Base-by-base conservation (phyloP, 2,888 invertebrate species). In the Morpho helenor region DNA sequence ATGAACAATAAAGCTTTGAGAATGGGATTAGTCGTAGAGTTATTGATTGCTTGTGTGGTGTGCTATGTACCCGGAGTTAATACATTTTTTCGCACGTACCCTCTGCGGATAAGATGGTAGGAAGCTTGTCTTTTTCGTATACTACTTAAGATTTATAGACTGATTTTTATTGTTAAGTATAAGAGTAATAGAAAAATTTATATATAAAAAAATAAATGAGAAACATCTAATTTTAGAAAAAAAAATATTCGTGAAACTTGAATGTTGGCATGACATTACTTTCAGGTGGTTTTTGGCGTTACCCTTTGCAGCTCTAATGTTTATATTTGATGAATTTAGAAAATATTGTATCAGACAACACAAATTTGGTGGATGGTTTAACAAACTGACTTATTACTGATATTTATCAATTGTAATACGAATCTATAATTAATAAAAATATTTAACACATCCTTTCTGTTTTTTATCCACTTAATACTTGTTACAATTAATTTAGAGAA, bases 311-410 rank as follows among this genome's bases (percentile, higher is more conserved):
- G 63, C 91, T n/a, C 77, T 93, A 48, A 93, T 96, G 79, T 93
- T 96, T 79, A 74, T 89, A 40, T 95, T 95, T 72, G 96, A 96
- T 68, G 96, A 96, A 82, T 81, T 92, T 47, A 91, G 96, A 69
- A 94, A 95, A 74, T 93, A 91, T 69, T 92, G 94, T 64, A 92
- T 96, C 57, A 91, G 96, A 66, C 74, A 68, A 62, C 60, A 72
- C 31, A 67, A 73, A 39, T 82, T 84, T 61, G 62, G 72, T 56
- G 91, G 91, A 40, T 89, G 83, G 82, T 89, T 75, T 64, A 88
- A 87, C 65, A 65, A 57, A 46, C 68, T 82, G n/a, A 86, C 85
- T 2, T 84, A 76, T 61, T 88, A 87, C 67, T 86, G 71, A 73
- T 52, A 31, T 31, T 16, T 46, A 46, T 46, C 42, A 9, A 43